A percentile compares a stretch with the other conserved stretches of the same genome.
Conservation (phyloP, 2,113 vertebrate species). For the Lasiurus borealis region DNA sequence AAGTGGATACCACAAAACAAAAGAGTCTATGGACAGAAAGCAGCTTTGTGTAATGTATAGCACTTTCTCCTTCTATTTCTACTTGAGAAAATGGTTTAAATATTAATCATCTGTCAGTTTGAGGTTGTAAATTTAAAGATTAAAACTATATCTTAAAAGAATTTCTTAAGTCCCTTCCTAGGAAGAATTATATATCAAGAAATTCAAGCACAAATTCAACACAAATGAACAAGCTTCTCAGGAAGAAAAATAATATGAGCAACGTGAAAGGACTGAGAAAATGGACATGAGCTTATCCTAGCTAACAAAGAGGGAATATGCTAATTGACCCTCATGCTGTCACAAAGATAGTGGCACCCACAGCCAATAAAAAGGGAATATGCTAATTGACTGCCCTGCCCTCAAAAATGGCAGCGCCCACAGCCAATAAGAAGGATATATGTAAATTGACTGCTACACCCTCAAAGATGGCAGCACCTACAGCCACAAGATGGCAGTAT, state of each 20-base stretch:
- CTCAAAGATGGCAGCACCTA: no score
- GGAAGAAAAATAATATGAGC: slow-evolving; percentile 3
- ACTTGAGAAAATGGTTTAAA: slow-evolving; percentile 9
- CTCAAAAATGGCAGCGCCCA: no score
- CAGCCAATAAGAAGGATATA: no score
- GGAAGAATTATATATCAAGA: neutral
- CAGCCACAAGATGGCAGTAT: no score
- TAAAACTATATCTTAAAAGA: neutral
- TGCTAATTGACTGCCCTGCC: no score
- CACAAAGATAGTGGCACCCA: no score
- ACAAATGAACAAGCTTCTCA: slow-evolving; percentile 6
- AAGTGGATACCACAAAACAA: neutral
- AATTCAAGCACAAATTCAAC: slow-evolving; percentile 34
- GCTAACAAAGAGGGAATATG: no score
- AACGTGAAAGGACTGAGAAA: slow-evolving; percentile 1
- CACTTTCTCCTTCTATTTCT: neutral
- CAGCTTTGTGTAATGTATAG: neutral
- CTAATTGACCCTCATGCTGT: no score
- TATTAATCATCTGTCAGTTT: neutral
- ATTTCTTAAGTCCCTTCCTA: slow-evolving; percentile 20
- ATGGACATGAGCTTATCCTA: neutral
- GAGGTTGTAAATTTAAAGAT: neutral
- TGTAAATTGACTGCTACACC: no score
- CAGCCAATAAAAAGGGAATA: no score
- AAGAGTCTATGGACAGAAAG: neutral